These are phyloP conservation scores for Chlorops oryzae DNA, from an alignment of 1,140 invertebrate genomes.

Conservation along the genomic window DNA sequence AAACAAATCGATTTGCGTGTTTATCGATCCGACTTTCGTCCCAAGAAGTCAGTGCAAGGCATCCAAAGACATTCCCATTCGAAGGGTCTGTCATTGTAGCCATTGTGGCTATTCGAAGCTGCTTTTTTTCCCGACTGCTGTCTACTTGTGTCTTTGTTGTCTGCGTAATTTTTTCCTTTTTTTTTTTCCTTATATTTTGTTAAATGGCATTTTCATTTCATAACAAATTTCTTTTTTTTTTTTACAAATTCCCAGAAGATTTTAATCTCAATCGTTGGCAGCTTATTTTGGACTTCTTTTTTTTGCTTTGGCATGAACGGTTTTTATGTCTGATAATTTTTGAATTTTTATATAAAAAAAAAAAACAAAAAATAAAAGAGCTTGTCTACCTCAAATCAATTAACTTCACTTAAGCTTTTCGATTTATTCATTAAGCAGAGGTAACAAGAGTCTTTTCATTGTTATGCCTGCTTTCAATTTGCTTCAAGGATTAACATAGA, in stretches of 20 bases:
- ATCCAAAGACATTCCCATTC: no score
- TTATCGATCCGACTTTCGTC: conserved; percentile 20
- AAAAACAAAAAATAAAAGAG: conserved; percentile 20
- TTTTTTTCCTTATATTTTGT: conserved; percentile 6
- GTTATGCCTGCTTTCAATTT: no score
- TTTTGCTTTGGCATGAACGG: background rate
- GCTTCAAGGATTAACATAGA: no score
- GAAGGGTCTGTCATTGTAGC: conserved; percentile 23
- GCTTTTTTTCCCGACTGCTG: conserved; percentile 7
- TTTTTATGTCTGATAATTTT: conserved; percentile 43
- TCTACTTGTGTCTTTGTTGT: background rate
- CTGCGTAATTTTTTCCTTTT: conserved; percentile 27
- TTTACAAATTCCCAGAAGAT: conserved; percentile 40
- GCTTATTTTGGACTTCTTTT: background rate
- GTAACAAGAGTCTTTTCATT: no score
- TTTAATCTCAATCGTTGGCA: conserved; percentile 38
- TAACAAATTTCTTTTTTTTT: background rate
- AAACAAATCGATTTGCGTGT: conserved; percentile 47
- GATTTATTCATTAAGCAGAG: no score
- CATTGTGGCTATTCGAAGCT: conserved; percentile 13
- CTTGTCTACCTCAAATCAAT: background rate
- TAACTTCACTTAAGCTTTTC: no score
- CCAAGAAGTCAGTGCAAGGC: no score
- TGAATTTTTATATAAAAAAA: conserved; percentile 47
- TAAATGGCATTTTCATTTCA: conserved; percentile 4